Percentiles rank a stretch among this genome's conserved stretches.
Conservation (phyloP, 2,797 vertebrate species). For the Cryptoprocta ferox region DNA sequence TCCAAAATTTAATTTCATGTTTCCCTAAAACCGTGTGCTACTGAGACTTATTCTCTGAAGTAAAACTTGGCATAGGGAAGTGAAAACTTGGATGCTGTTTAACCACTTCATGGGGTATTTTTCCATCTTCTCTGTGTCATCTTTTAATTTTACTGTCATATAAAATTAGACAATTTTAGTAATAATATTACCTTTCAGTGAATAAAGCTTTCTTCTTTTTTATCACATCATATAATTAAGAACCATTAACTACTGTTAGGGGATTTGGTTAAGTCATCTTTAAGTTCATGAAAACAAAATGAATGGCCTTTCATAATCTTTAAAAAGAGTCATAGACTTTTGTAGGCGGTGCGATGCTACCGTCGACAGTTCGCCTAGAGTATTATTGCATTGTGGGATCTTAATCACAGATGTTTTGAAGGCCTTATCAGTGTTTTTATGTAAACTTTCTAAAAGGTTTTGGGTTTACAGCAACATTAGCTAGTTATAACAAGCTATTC, state of each 20-base stretch:
- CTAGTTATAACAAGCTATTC: slow-evolving; percentile 79
- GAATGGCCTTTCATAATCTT: slow-evolving; percentile 77
- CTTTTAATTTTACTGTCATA: slow-evolving; percentile 73
- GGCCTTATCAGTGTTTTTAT: slow-evolving; percentile 80
- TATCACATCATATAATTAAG: slow-evolving; percentile 81
- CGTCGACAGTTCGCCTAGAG: slow-evolving; percentile 51
- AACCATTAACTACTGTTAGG: slow-evolving; percentile 79
- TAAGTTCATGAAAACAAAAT: slow-evolving; percentile 81
- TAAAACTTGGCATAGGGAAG: slow-evolving; percentile 60
- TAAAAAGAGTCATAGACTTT: slow-evolving; percentile 73
- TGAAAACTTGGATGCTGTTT: slow-evolving; percentile 42
- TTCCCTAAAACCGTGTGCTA: slow-evolving; percentile 58
- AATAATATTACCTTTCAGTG: slow-evolving; percentile 77
- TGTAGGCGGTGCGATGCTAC: slow-evolving; percentile 74
- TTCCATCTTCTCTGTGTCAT: slow-evolving; percentile 60
- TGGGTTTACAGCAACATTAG: slow-evolving; percentile 70
- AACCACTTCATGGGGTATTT: slow-evolving; percentile 58
- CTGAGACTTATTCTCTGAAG: slow-evolving; percentile 52
- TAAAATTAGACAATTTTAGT: slow-evolving; percentile 76
- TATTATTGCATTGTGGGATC: slow-evolving; percentile 74
- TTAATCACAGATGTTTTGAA: slow-evolving; percentile 63
- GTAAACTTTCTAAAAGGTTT: slow-evolving; percentile 84
- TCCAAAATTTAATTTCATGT: slow-evolving; percentile 64
- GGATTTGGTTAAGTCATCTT: slow-evolving; percentile 81
- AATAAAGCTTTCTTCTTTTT: slow-evolving; percentile 69